Evolutionary conservation across 2,113 vertebrate genomes (phyloP), one percentile per base, ranked within the genome.

Genomic region (Regulus satrapa): DNA sequence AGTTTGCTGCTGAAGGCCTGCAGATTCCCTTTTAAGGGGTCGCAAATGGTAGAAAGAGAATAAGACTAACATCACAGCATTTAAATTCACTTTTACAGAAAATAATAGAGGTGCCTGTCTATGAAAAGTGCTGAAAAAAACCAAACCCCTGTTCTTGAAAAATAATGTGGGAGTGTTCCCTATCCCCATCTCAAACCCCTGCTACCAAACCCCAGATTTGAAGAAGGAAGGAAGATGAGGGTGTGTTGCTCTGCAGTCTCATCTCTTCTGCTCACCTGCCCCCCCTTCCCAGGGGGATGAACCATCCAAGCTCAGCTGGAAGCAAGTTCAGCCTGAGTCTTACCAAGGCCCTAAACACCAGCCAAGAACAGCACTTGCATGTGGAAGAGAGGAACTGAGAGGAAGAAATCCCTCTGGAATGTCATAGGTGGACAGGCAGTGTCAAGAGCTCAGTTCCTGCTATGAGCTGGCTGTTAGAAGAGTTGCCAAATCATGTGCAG

Each of bases 111-210:
- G 20, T 61, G 29, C 24, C 19, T 45, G 5, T 26, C 10, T 29
- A 7, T 18, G 18, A 67, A 67, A 84, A 77, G 10, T n/a, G 21
- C 17, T 77, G 74, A 4, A 41, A 29, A 51, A 29, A 59, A 24
- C 1, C 0, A 51, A 29, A 59, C 20, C 1, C 0, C 6, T 38
- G 4, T 21, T 76, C 9, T 58, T 73, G 51, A 80, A 90, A 90
- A 93, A 11, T 41, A 51, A 6, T 0, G 2, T 46, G 25, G 18
- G 31, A 54, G 16, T 24, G 5, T 69, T 69, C 26, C 45, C 40
- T 69, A 9, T 38, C 7, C 23, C 12, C 10, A 9, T 17, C 38
- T 5, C 10, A 85, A 79, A 62, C 5, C 26, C 58, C 43, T 17
- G 46, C 12, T 26, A 41, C 5, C 14, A 82, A 78, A 76, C 17